These are phyloP conservation scores for Acropternis orthonyx DNA, from an alignment of 2,797 vertebrate species.

Conservation along the genomic window DNA sequence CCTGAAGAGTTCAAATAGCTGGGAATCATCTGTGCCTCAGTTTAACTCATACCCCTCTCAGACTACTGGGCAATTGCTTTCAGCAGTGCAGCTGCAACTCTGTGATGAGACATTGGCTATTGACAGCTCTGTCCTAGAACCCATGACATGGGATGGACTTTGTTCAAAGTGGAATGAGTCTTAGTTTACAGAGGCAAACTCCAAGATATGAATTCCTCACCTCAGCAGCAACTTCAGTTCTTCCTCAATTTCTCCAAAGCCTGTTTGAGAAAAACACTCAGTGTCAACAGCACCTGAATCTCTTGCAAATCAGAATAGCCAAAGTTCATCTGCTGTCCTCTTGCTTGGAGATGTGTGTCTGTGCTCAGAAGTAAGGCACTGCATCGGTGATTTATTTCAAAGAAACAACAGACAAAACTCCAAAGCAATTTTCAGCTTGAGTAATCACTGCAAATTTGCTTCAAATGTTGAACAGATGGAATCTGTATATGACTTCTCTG, in stretches of 20 bases:
- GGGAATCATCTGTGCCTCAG: not conserved
- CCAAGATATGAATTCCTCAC: not conserved
- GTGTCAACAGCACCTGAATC: not conserved
- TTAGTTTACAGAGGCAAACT: not conserved
- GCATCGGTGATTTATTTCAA: slow-evolving; percentile 22
- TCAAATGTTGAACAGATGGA: slow-evolving; percentile 66
- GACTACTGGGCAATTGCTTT: not conserved
- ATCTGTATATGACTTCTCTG: slow-evolving; percentile 42
- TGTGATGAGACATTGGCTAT: not conserved
- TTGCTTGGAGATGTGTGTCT: not conserved
- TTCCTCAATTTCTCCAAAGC: not conserved
- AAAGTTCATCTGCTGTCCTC: slow-evolving; percentile 44
- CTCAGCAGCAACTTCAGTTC: not conserved
- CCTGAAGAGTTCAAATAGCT: not conserved
- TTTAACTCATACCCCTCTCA: not conserved
- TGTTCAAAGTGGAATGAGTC: not conserved
- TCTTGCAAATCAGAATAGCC: slow-evolving; percentile 16
- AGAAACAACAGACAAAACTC: slow-evolving; percentile 45
- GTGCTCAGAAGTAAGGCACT: not conserved
- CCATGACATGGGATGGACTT: not conserved
- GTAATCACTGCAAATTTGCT: slow-evolving; percentile 54
- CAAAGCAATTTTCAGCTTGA: slow-evolving; percentile 64
- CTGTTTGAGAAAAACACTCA: not conserved
- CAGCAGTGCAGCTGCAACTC: not conserved
- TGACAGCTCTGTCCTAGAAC: not conserved